phyloP scores from a whole-genome alignment of 1,140 invertebrate genomes.

The Geopemphigus sp. region DNA sequence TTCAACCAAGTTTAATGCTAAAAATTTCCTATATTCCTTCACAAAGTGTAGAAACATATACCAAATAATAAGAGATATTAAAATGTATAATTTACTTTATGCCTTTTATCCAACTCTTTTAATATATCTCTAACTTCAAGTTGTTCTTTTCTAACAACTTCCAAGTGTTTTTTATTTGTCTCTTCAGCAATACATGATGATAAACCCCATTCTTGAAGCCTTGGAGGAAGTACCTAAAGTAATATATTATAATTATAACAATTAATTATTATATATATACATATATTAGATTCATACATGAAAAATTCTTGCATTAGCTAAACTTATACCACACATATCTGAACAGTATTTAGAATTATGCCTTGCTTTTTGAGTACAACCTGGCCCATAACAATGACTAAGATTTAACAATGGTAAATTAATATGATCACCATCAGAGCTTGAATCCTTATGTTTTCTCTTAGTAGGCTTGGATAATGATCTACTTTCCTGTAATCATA shows the following conservation, averaged over 20 bases:
- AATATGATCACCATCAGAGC: conserved; percentile 58
- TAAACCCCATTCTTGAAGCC: conserved; percentile 94
- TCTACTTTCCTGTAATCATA: background rate
- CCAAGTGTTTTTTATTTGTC: conserved; percentile 77
- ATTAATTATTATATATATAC: background rate
- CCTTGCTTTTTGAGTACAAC: conserved; percentile 75
- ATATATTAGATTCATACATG: conserved; percentile 59
- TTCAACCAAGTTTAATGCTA: no score
- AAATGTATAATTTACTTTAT: conserved; percentile 56
- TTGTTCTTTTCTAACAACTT: conserved; percentile 77
- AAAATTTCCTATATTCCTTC: no score
- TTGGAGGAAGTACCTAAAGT: conserved; percentile 75
- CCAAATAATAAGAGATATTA: background rate
- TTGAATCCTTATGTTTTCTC: conserved; percentile 56
- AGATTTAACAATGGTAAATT: conserved; percentile 53
- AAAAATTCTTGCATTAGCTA: conserved; percentile 83
- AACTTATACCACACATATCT: conserved; percentile 85
- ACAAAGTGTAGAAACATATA: background rate
- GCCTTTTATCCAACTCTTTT: conserved; percentile 73
- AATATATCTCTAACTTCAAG: conserved; percentile 72
- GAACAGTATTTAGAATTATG: conserved; percentile 93
- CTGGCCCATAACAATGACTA: conserved; percentile 88
- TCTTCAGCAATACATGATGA: conserved; percentile 85
- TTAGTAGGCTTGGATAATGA: conserved; percentile 39
- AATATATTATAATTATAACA: conserved; percentile 31